Evolutionary conservation across 2,113 vertebrate species (phyloP), one percentile per base, ranked within the genome.

Genomic region (Eulacestoma nigropectus): DNA sequence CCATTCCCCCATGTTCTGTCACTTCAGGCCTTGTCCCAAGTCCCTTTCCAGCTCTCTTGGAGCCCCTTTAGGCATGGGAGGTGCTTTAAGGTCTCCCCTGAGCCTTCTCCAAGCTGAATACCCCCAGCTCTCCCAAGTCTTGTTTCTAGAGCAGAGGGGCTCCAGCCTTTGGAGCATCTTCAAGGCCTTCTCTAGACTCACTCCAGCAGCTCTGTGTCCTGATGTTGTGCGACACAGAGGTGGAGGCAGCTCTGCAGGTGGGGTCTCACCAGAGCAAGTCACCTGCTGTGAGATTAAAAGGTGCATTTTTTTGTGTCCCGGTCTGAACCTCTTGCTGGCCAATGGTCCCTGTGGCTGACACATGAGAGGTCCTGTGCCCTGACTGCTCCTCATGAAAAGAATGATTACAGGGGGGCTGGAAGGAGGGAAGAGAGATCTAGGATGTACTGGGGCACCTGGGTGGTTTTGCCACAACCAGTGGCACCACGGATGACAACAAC

Each of bases 391-490:
- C 10, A 3, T 25, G 16, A 30, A 26, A 57, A 16, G 2, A 49
- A 26, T 57, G 25, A 35, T 9, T 30, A 5, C 30, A 42, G 37
- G 5, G 35, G 20, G 8, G 6, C 20, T 76, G 52, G 52, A 42
- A 85, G 5, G 30, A 35, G 11, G 17, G 26, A 57, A 50, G 10
- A 29, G 26, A 42, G 8, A 97, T 99, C 99, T 84, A 99, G 97
- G 95, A 99, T 99, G 81, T 98, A 99, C 97, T 99, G 99, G 8
- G 99, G 99, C 30, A 99, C 99, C 86, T 99, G 99, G 0, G 99
- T 99, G 94, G 99, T 99, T 97, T 99, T 99, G 4, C 99, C 99
- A 94, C 99, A 99, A 64, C 99, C 99, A 2, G 99, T 99, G 19
- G 99, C 99, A 13, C 99, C 99, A 41, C 99, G 98, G 85, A 99